Conservation (phyloP, 2,113 vertebrate genomes). For the Tyrannus savana region DNA sequence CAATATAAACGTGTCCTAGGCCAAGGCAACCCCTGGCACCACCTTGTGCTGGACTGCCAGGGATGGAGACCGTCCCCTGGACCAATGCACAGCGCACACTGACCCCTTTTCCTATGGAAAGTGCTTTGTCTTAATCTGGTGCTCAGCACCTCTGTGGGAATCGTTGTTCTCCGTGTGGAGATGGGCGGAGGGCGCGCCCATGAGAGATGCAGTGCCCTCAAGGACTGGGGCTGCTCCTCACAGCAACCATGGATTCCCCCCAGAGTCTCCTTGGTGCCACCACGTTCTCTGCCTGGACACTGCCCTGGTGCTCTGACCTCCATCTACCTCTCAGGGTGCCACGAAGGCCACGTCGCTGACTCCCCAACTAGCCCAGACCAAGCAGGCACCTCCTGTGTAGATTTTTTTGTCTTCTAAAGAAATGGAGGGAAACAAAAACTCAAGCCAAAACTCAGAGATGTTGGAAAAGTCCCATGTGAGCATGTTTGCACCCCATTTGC, state of each 20-base stretch:
- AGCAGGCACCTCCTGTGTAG: not conserved
- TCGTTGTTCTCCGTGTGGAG: fast-evolving
- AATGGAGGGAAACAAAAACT: not conserved
- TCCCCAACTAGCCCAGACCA: not conserved
- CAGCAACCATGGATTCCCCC: not conserved
- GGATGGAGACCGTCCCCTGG: not conserved
- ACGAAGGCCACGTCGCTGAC: not conserved
- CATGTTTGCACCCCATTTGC: not conserved
- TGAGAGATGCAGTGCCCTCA: not conserved
- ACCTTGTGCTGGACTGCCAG: not conserved
- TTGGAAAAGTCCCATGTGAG: not conserved
- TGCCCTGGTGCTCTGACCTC: not conserved
- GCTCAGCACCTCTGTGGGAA: not conserved
- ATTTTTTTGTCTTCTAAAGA: not conserved
- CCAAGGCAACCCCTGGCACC: not conserved
- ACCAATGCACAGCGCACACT: fast-evolving
- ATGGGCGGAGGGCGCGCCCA: fast-evolving
- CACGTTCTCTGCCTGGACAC: not conserved
- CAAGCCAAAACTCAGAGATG: not conserved
- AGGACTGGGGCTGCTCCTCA: not conserved
- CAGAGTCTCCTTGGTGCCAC: not conserved
- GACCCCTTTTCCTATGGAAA: not conserved
- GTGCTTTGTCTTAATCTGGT: not conserved
- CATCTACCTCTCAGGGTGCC: not conserved
- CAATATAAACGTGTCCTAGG: conserved; percentile 52